phyloP scores from a whole-genome alignment of 2,113 vertebrate species.

The Micronisus gabar region DNA sequence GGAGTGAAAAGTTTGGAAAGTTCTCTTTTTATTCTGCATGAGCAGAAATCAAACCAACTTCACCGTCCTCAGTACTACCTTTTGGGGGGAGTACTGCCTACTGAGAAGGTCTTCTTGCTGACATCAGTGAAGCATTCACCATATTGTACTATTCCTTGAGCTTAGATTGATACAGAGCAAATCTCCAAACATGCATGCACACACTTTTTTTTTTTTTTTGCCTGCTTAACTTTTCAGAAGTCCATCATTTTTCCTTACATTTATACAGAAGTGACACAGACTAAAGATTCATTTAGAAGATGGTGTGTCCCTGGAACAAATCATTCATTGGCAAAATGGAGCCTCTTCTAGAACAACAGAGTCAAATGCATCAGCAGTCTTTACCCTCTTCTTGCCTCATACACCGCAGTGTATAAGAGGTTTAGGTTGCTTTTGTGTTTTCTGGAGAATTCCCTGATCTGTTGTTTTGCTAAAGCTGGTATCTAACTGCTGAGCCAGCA shows the following conservation, averaged over 20 bases:
- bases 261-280: neutral
- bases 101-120: neutral
- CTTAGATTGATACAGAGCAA: neutral
- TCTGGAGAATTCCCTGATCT: neutral
- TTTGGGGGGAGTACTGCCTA: neutral
- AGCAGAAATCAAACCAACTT: neutral
- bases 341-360: neutral
- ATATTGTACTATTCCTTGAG: neutral
- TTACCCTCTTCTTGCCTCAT: neutral
- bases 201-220: accelerated
- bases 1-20: neutral
- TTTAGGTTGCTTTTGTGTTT: neutral
- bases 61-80: neutral
- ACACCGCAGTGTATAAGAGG: neutral
- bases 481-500: neutral
- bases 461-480: neutral
- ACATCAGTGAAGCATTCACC: neutral
- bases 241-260: neutral
- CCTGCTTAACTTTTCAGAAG: neutral
- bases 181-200: neutral
- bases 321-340: neutral
- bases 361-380: neutral
- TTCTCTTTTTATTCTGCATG: neutral
- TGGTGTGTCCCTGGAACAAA: neutral
- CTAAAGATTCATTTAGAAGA: neutral